A percentile compares a stretch with the other conserved stretches of the same genome.
Evolutionary conservation across 1,140 invertebrate species (phyloP).

Genomic region (Ceratosolen fusciceps): DNA sequence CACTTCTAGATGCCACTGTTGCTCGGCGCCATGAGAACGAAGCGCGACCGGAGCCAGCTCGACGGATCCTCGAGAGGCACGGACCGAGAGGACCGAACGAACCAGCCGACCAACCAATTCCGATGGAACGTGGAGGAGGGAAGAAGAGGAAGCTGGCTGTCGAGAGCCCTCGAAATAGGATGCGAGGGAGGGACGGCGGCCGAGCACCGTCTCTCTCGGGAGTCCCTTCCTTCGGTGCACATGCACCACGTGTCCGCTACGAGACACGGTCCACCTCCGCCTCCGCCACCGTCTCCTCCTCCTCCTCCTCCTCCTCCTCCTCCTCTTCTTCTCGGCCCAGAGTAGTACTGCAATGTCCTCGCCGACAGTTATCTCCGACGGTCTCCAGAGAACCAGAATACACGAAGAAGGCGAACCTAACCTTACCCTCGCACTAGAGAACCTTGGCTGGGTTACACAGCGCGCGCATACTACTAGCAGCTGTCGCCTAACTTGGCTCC

Average conservation of each 20-base stretch:
- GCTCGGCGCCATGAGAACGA: background rate
- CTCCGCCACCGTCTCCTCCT: too few species aligned
- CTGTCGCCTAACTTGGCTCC: background rate
- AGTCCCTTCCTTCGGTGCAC: background rate
- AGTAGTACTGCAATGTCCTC: too few species aligned
- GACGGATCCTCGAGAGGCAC: background rate
- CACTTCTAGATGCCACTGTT: background rate
- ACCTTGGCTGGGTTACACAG: background rate
- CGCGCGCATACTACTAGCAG: constrained; percentile 34
- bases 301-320: background rate
- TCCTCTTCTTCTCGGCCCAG: too few species aligned
- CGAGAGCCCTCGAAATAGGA: background rate
- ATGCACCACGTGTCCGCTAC: too few species aligned
- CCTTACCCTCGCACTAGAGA: background rate
- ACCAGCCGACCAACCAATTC: too few species aligned
- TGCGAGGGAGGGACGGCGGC: too few species aligned
- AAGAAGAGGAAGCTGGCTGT: too few species aligned
- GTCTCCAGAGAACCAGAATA: too few species aligned
- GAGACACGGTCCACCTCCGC: too few species aligned
- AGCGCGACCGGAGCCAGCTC: background rate
- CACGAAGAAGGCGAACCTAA: constrained; percentile 20
- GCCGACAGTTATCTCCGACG: too few species aligned
- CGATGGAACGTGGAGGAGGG: too few species aligned
- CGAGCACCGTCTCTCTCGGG: background rate
- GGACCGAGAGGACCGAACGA: background rate